Evolutionary conservation across 2,888 invertebrate species (phyloP), one percentile per base, ranked within the genome.

Genomic region (Gibbula magus): DNA sequence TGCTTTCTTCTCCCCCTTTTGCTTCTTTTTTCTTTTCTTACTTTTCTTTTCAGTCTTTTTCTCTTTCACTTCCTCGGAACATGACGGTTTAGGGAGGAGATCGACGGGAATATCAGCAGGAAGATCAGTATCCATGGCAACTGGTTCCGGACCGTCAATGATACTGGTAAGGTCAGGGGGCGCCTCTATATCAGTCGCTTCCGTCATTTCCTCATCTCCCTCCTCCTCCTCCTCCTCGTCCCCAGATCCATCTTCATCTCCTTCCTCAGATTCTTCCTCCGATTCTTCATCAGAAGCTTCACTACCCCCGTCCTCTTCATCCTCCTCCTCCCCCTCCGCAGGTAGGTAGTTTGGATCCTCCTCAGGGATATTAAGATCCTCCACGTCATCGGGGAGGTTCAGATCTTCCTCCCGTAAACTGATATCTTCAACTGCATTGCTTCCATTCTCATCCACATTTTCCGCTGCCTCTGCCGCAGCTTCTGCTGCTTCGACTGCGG

Each of bases 1-100:
- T 51, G 87, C 86, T 2, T 85, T 86, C 20, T 84, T 85, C 29
- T 85, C 85, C 35, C 84, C 85, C 1, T 86, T 82, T 25, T 32
- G 77, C 22, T 81, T 81, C 39, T 70, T 61, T 67, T 84, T 83
- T 39, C 77, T 83, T 66, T 45, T 77, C 54, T 82, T 83, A 77
- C 75, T 75, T 25, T 39, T 75, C 77, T 78, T 78, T 77, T 53
- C 78, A 45, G 74, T 29, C 74, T 67, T 45, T 45, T 45, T 82
- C 73, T 80, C 79, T 76, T n/a, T 32, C 74, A 25, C 53, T 29
- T 76, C 75, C 32, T 56, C 51, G 10, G 66, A 77, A 66, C 56
- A 79, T 78, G 77, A 82, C 82, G 75, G 81, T 80, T 75, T 81
- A 66, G 25, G 56, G 56, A 75, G 82, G 29, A 67, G 45, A 54